Conservation (phyloP, 1,140 invertebrate genomes). For the Ptiloglossa arizonensis region DNA sequence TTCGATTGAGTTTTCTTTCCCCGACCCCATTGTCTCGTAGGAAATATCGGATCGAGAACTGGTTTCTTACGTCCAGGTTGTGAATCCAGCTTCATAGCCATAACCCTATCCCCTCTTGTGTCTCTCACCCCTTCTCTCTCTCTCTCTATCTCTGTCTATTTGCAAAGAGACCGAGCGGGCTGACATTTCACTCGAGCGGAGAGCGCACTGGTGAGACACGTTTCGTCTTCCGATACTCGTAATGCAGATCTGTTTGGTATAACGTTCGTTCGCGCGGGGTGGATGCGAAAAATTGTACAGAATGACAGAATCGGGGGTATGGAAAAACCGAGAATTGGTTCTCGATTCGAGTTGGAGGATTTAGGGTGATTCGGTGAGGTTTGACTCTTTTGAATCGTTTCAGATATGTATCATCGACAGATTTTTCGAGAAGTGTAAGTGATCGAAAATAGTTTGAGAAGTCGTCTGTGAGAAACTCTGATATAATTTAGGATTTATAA, state of each 20-base stretch:
- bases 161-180: slow-evolving; percentile 58
- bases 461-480: no score
- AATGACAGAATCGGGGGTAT: no score
- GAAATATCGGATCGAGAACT: slow-evolving; percentile 39
- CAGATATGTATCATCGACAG: no score
- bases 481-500: no score
- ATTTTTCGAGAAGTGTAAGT: no score
- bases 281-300: slow-evolving; percentile 2
- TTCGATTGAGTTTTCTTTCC: slow-evolving; percentile 38
- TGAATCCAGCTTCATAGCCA: slow-evolving; percentile 57
- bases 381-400: no score
- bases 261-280: slow-evolving; percentile 2
- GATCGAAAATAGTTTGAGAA: no score
- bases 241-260: slow-evolving; percentile 3
- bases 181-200: slow-evolving; percentile 72
- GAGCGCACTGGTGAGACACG: slow-evolving; percentile 3
- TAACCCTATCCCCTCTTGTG: not conserved
- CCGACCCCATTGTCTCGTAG: slow-evolving; percentile 35
- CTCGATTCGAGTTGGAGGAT: no score
- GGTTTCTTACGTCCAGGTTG: slow-evolving; percentile 38
- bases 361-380: no score
- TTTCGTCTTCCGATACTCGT: slow-evolving; percentile 12
- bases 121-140: slow-evolving; percentile 48
- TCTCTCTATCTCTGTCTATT: slow-evolving; percentile 42
- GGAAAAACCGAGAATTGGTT: no score